Conservation (phyloP, 2,113 vertebrate genomes). For the Toxotes chatareus region DNA sequence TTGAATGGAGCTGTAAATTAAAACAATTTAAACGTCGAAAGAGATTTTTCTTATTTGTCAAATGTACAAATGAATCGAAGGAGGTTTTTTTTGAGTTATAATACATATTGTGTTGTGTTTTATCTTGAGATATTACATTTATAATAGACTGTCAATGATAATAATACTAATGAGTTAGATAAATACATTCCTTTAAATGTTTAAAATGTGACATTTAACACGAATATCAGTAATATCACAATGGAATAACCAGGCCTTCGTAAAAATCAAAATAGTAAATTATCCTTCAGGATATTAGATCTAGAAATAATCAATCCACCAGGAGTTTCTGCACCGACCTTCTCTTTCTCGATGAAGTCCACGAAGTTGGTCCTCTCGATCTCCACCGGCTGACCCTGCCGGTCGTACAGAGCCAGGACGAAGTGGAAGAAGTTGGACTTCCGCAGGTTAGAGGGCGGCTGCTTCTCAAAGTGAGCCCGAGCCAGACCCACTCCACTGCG, state of each 20-base stretch:
- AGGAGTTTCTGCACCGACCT: constrained; percentile 83
- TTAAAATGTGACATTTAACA: constrained; percentile 15
- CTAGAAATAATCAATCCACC: neutral
- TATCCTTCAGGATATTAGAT: neutral
- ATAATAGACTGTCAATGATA: neutral
- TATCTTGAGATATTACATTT: no score
- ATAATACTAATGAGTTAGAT: neutral
- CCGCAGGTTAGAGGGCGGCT: constrained; percentile 97
- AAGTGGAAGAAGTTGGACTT: constrained; percentile 99
- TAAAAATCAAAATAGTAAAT: neutral
- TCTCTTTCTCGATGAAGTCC: constrained; percentile 98
- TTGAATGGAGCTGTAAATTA: constrained; percentile 45
- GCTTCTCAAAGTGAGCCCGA: constrained; percentile 99
- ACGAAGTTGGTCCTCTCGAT: constrained; percentile 97
- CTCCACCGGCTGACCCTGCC: constrained; percentile 98
- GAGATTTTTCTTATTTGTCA: neutral
- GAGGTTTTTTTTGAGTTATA: neutral
- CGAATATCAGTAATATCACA: neutral
- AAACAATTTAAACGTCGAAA: neutral
- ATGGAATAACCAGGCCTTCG: constrained; percentile 33
- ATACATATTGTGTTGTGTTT: neutral
- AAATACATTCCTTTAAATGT: neutral
- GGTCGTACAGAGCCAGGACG: constrained; percentile 97
- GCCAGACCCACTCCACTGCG: constrained; percentile 97
- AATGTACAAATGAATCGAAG: constrained; percentile 19